phyloP scores from a whole-genome alignment of 2,797 vertebrate species.

The Nannoperca australis region DNA sequence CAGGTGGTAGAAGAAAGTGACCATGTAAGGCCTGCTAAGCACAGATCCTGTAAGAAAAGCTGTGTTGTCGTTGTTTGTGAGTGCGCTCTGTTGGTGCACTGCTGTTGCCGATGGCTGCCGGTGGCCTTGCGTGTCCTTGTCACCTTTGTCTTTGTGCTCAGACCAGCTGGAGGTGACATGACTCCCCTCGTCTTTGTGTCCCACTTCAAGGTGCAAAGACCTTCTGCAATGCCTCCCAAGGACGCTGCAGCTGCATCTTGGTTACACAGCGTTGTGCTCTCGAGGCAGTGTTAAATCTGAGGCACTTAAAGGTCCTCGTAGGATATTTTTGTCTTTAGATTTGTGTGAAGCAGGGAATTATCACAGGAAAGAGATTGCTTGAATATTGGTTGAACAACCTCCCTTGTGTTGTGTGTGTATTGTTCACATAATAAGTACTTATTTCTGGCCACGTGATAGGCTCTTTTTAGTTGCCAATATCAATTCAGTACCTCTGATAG shows the following conservation, averaged over 20 bases:
- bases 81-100: constrained; percentile 33
- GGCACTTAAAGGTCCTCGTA: constrained; percentile 73
- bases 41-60: constrained; percentile 41
- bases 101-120: constrained; percentile 40
- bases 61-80: constrained; percentile 45
- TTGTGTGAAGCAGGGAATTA: constrained; percentile 71
- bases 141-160: constrained; percentile 74
- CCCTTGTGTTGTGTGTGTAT: constrained; percentile 49
- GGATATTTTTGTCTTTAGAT: constrained; percentile 69
- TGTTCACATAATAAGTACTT: constrained; percentile 68
- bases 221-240: constrained; percentile 74
- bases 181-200: constrained; percentile 73
- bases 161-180: constrained; percentile 83
- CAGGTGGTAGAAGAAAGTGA: neutral
- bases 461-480: constrained; percentile 73
- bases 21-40: constrained; percentile 34
- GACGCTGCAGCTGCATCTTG: constrained; percentile 76
- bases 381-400: constrained; percentile 64
- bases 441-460: constrained; percentile 66
- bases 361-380: constrained; percentile 63
- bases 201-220: constrained; percentile 82
- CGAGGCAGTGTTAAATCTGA: constrained; percentile 61
- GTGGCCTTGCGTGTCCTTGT: constrained; percentile 71
- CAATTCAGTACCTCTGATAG: constrained; percentile 75
- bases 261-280: constrained; percentile 61